Base-by-base conservation (phyloP, 2,888 invertebrate species). In the Stegophylla sp. region DNA sequence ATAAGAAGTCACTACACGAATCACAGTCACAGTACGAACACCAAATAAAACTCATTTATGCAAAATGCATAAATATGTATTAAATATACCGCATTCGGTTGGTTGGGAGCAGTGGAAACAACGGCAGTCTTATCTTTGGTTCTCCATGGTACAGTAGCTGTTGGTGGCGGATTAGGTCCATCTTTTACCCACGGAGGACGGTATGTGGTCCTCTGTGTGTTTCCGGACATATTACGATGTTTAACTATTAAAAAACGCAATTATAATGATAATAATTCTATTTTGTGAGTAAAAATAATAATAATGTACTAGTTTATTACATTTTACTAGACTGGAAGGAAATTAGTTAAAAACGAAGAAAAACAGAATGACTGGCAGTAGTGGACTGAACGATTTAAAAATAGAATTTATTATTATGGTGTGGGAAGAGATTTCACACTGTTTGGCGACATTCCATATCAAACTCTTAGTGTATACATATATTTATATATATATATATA, bases 161-260 rank as follows among this genome's bases (percentile, higher is more conserved):
- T 87, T 9, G 90, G 89, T 86, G 88, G 87, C 13, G 88, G 89
- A 3, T 90, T 86, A 0, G 88, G 87, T 9, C 91, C 91, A 20
- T 89, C 89, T 85, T 92, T 92, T 73, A 93, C 92, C 91, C 93
- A 93, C 9, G 93, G 92, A 56, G 93, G 92, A 83, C 92, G 88
- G 86, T 91, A 92, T 82, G 90, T 91, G 83, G 91, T 91, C 83
- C 92, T 88, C 85, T 90, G 89, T 9, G 67, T 59, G n/a, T 79
- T 79, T 34, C 61, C 79, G 28, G 79, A 71, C 79, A 79, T 79
- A 51, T 48, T 48, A 28, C 17, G 43, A 61, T 45, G n/a, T n/a
- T 64, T 13, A 26, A 15, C 5, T 23, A 63, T 13, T n/a, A 43
- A 43, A 26, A 43, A 45, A 45, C 13, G 9, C 28, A 41, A 23